phyloP scores from a whole-genome alignment of 2,797 vertebrate species.

The Galago senegalensis region DNA sequence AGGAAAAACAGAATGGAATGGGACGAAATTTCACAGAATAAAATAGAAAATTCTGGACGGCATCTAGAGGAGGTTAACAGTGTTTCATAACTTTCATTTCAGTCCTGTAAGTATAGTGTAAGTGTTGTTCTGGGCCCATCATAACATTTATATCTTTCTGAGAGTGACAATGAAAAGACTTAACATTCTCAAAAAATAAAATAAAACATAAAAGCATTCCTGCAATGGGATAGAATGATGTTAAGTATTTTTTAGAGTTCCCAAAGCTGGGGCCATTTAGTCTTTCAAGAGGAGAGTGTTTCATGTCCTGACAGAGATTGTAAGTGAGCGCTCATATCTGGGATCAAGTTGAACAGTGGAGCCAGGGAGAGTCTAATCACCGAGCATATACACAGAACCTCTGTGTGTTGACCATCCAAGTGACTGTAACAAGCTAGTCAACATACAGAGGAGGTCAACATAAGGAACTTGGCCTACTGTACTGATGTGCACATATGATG shows the following conservation, averaged over 20 bases:
- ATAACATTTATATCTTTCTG: neutral
- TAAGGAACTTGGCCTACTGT: too few species aligned
- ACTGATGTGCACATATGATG: too few species aligned
- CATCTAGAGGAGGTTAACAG: neutral
- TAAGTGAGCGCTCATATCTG: neutral
- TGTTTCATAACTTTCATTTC: slow-evolving; percentile 7
- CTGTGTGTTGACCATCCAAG: too few species aligned
- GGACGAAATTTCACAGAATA: neutral
- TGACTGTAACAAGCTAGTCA: too few species aligned
- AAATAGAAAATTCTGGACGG: neutral
- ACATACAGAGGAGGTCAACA: too few species aligned
- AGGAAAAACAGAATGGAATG: neutral
- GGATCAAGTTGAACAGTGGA: neutral
- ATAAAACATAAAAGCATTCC: neutral
- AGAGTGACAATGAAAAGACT: neutral
- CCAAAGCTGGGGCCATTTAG: neutral
- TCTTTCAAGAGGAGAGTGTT: neutral
- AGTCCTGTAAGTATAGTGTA: neutral
- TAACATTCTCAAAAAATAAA: neutral
- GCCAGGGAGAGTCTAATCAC: neutral
- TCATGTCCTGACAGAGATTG: neutral
- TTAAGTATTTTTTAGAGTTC: neutral
- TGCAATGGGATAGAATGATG: neutral
- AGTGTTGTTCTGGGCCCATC: neutral
- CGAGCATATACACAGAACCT: too few species aligned